A percentile compares a stretch with the other conserved stretches of the same genome.
Evolutionary conservation across 1,140 invertebrate genomes (phyloP).

Genomic region (Camponotus pennsylvanicus): DNA sequence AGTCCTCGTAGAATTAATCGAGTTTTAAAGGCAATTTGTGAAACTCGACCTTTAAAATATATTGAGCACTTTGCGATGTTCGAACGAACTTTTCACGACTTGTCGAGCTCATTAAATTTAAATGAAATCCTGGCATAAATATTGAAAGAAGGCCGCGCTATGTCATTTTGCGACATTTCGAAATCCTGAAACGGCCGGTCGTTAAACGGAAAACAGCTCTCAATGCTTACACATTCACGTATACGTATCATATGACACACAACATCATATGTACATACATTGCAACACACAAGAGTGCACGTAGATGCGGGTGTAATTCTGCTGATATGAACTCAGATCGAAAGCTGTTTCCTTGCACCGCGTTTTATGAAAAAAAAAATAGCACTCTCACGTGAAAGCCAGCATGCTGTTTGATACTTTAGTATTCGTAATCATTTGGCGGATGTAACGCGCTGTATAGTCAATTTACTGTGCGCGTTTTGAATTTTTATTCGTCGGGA

Average conservation of each 20-base stretch:
- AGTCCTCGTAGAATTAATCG: constrained; percentile 2
- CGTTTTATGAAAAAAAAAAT: constrained; percentile 36
- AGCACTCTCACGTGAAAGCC: background rate
- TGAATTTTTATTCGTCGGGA: constrained; percentile 33
- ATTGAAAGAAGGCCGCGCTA: constrained; percentile 7
- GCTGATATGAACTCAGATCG: constrained; percentile 9
- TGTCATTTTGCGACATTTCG: constrained; percentile 45
- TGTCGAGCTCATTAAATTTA: constrained; percentile 52
- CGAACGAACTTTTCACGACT: constrained; percentile 1
- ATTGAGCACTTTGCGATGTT: constrained; percentile 14
- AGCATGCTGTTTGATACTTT: background rate
- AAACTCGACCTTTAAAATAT: background rate
- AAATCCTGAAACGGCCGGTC: constrained; percentile 53
- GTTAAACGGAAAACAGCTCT: constrained; percentile 57
- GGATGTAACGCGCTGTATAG: constrained; percentile 5
- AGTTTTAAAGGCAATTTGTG: background rate
- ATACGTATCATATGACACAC: background rate
- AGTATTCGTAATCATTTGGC: constrained; percentile 20
- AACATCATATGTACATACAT: background rate
- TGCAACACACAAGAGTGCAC: background rate
- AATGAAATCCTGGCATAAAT: constrained; percentile 30
- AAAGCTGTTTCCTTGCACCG: constrained; percentile 24
- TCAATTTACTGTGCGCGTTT: background rate
- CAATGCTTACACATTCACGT: background rate
- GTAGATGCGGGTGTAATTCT: constrained; percentile 3